Evolutionary conservation across 1,140 invertebrate species (phyloP).

Genomic region (Ostrea edulis): DNA sequence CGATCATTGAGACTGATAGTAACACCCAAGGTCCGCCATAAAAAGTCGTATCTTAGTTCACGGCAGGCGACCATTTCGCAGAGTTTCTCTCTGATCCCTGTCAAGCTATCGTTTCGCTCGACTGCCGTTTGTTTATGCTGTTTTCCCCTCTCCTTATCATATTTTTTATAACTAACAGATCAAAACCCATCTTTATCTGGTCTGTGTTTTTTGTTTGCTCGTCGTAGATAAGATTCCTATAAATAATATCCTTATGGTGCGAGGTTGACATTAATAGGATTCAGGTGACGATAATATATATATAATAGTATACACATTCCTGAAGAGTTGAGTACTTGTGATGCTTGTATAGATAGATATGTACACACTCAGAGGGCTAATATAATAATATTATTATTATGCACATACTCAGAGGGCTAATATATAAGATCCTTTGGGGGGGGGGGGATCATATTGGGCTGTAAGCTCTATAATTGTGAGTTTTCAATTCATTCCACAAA

Average conservation of each 20-base stretch:
- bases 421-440: background rate
- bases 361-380: no score
- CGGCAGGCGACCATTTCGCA: background rate
- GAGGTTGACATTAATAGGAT: background rate
- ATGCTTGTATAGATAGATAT: no score
- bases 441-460: background rate
- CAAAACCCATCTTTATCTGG: background rate
- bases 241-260: no score
- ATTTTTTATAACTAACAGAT: background rate
- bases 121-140: background rate
- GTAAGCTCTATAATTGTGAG: no score
- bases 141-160: constrained; percentile 11
- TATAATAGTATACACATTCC: no score
- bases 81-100: background rate
- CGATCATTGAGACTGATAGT: background rate
- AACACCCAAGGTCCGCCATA: background rate
- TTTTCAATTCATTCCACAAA: no score
- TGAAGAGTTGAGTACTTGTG: no score
- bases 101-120: background rate
- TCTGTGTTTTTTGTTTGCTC: background rate
- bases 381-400: no score
- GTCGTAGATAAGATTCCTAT: background rate
- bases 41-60: background rate
- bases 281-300: background rate
- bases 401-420: background rate